These are phyloP conservation scores for Hippocampus guttulatus DNA, from an alignment of 2,113 vertebrate genomes.

Conservation along the genomic window DNA sequence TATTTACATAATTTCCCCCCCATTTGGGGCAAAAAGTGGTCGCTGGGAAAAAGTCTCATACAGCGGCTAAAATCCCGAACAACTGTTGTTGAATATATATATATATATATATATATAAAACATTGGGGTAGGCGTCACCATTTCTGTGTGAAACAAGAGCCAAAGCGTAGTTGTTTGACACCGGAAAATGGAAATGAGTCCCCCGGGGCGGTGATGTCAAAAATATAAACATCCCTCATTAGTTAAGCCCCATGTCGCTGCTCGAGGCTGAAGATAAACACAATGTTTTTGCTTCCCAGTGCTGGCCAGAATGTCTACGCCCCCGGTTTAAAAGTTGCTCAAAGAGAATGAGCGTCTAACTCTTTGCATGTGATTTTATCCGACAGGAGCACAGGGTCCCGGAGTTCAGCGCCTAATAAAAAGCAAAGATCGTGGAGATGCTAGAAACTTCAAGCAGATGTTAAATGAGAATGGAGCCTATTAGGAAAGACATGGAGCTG, in stretches of 20 bases:
- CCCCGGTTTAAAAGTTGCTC: not conserved
- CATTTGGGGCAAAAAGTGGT: not conserved
- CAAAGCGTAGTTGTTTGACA: constrained; percentile 1
- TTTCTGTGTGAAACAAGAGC: constrained; percentile 40
- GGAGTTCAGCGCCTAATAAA: not conserved
- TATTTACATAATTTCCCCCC: not conserved
- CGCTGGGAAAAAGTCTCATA: not conserved
- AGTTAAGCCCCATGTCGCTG: constrained; percentile 16
- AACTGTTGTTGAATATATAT: not conserved
- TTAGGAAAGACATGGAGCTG: constrained; percentile 86
- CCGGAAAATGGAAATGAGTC: constrained; percentile 27
- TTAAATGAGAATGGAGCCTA: constrained; percentile 73
- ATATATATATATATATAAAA: not conserved
- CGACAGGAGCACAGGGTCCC: constrained; percentile 20
- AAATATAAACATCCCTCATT: constrained; percentile 37
- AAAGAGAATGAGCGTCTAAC: not conserved
- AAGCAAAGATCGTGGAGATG: not conserved
- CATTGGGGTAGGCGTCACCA: constrained; percentile 11
- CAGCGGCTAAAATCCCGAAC: not conserved
- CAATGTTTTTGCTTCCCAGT: constrained; percentile 11
- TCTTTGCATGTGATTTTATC: not conserved
- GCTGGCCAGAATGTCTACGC: not conserved
- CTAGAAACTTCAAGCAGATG: not conserved
- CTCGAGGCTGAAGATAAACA: constrained; percentile 23
- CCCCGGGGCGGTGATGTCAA: constrained; percentile 29